These are phyloP conservation scores for Pediacus dermestoides DNA, from an alignment of 2,888 invertebrate genomes.

Conservation along the genomic window DNA sequence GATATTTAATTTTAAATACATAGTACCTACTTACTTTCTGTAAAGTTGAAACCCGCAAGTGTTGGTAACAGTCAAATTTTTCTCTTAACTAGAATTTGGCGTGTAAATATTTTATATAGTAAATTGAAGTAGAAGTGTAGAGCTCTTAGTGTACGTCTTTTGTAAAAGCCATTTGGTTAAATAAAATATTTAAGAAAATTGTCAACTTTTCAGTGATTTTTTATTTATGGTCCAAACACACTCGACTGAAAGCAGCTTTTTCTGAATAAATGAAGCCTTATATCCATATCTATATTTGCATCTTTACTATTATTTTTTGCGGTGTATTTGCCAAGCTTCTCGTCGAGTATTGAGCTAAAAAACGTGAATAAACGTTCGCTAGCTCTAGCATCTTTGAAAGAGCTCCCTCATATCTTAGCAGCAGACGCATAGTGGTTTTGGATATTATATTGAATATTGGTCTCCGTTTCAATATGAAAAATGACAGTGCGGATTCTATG, in stretches of 20 bases:
- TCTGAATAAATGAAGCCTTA: conserved; percentile 15
- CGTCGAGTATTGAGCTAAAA: conserved; percentile 15
- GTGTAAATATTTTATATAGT: conserved; percentile 12
- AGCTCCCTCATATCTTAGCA: conserved; percentile 14
- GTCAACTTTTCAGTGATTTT: conserved; percentile 16
- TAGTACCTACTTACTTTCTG: conserved; percentile 6
- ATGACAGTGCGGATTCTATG: conserved; percentile 12
- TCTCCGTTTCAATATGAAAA: conserved; percentile 16
- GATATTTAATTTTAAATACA: too few species aligned
- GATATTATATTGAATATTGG: conserved; percentile 21
- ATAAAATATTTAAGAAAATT: conserved; percentile 20
- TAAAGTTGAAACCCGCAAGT: conserved; percentile 3
- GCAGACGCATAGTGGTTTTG: conserved; percentile 8
- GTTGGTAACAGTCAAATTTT: not conserved
- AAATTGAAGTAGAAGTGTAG: conserved; percentile 11
- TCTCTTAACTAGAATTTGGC: conserved; percentile 8
- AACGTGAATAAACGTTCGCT: conserved; percentile 15
- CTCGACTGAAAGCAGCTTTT: conserved; percentile 11
- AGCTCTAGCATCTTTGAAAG: conserved; percentile 10
- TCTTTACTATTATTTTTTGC: conserved; percentile 19
- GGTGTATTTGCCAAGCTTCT: conserved; percentile 14
- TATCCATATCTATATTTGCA: conserved; percentile 17
- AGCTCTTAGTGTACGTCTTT: conserved; percentile 14
- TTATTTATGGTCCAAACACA: conserved; percentile 19
- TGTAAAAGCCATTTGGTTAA: conserved; percentile 18